A percentile compares a stretch with the other conserved stretches of the same genome.
Evolutionary conservation across 2,888 invertebrate genomes (phyloP).

Genomic region (Sialis lutaria): DNA sequence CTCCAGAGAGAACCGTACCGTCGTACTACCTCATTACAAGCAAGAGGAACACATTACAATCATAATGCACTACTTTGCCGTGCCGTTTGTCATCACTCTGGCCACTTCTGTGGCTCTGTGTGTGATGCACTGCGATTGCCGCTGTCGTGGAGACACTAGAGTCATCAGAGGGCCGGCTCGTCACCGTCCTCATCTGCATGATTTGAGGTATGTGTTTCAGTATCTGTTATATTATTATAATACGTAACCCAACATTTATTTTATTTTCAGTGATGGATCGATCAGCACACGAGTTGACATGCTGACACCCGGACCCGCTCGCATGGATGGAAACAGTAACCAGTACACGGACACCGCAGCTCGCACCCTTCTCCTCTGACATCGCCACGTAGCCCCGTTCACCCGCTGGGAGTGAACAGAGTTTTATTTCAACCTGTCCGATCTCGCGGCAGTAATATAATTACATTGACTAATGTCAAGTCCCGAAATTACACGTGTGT

Average conservation of each 20-base stretch:
- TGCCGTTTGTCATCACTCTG: slow-evolving; percentile 68
- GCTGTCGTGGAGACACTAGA: slow-evolving; percentile 46
- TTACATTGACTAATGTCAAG: no score
- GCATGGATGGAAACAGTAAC: background rate
- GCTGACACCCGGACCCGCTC: slow-evolving; percentile 28
- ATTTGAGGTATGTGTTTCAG: slow-evolving; percentile 26
- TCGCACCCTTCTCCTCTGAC: background rate
- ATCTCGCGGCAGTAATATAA: no score
- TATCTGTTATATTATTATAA: background rate
- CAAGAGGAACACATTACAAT: slow-evolving; percentile 65
- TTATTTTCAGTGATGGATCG: slow-evolving; percentile 43
- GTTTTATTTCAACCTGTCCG: no score
- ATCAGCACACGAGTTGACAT: slow-evolving; percentile 52
- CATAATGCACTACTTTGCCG: slow-evolving; percentile 68
- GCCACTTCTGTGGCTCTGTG: slow-evolving; percentile 73
- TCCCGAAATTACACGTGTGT: no score
- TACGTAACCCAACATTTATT: slow-evolving; percentile 5
- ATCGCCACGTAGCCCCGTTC: background rate
- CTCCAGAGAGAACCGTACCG: slow-evolving; percentile 61
- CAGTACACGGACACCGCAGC: background rate
- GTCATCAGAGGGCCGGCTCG: slow-evolving; percentile 43
- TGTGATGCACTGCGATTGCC: slow-evolving; percentile 75
- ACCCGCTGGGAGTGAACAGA: no score
- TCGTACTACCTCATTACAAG: slow-evolving; percentile 71
- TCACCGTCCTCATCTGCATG: slow-evolving; percentile 31